phyloP scores from a whole-genome alignment of 2,888 invertebrate species.

The Byasa hedistus region DNA sequence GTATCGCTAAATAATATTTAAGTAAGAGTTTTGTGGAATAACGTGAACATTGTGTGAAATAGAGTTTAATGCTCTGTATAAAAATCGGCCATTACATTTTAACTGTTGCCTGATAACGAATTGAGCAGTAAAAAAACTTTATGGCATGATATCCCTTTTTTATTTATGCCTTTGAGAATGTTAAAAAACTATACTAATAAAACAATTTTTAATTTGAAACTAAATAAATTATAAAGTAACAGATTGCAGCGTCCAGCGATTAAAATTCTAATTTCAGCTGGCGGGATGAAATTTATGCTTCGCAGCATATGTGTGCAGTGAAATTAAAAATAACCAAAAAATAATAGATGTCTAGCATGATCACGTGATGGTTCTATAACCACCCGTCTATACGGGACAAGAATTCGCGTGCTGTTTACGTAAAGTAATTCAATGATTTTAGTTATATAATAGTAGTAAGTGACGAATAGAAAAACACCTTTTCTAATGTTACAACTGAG shows the following conservation, averaged over 20 bases:
- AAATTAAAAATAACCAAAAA: conserved; percentile 62
- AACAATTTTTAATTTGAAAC: conserved; percentile 15
- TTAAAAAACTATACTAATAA: background rate
- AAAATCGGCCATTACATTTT: background rate
- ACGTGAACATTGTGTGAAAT: background rate
- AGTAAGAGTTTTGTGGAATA: background rate
- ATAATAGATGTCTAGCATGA: conserved; percentile 56
- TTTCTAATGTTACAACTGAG: no score
- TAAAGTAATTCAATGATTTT: background rate
- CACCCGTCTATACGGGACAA: background rate
- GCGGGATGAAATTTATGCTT: conserved; percentile 69
- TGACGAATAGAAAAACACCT: no score
- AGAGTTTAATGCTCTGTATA: no score
- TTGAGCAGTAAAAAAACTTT: background rate
- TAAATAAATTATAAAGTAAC: conserved; percentile 68
- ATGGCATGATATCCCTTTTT: background rate
- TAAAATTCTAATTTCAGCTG: conserved; percentile 77
- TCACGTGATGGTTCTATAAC: background rate
- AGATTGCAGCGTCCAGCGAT: conserved; percentile 66
- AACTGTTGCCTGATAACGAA: background rate
- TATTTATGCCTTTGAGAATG: background rate
- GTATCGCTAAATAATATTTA: background rate
- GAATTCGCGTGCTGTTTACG: background rate
- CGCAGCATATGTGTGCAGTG: conserved; percentile 65
- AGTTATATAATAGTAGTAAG: background rate